These are phyloP conservation scores for Bombus confusus DNA, from an alignment of 1,140 invertebrate genomes.

Conservation along the genomic window DNA sequence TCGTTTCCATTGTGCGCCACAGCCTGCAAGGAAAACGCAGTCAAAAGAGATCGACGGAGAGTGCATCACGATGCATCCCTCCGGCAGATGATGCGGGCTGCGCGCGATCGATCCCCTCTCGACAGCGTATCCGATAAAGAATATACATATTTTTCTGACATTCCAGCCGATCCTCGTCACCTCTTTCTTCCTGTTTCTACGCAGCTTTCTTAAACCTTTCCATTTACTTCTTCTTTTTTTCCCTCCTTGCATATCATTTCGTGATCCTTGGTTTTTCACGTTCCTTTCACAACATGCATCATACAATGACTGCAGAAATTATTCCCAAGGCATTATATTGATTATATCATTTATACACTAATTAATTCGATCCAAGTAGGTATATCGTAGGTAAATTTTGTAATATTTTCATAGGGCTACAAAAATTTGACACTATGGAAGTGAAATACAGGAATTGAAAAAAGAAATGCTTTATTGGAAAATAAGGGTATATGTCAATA, in stretches of 20 bases:
- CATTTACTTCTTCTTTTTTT: too few species aligned
- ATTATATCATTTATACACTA: too few species aligned
- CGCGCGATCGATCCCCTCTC: slow-evolving; percentile 40
- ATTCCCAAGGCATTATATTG: too few species aligned
- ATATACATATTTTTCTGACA: slow-evolving; percentile 51
- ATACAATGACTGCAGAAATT: too few species aligned
- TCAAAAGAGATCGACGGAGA: slow-evolving; percentile 27
- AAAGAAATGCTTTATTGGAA: too few species aligned
- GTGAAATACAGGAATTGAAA: too few species aligned
- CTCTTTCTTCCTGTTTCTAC: background rate
- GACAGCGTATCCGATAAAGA: slow-evolving; percentile 23
- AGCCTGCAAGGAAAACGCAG: background rate
- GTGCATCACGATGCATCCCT: slow-evolving; percentile 26
- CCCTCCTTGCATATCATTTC: background rate
- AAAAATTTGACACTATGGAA: too few species aligned
- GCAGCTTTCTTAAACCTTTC: background rate
- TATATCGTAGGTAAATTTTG: too few species aligned
- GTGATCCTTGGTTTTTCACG: background rate
- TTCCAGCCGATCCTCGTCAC: slow-evolving; percentile 20
- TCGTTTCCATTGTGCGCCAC: slow-evolving; percentile 4
- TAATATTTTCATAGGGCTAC: too few species aligned
- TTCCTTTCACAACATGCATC: background rate
- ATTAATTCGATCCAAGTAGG: too few species aligned
- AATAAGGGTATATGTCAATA: too few species aligned
- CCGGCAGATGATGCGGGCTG: slow-evolving; percentile 40